Evolutionary conservation across 92 coral and sea anemone genomes (phyloP).

Genomic region (Anthopleura xanthogrammica): DNA sequence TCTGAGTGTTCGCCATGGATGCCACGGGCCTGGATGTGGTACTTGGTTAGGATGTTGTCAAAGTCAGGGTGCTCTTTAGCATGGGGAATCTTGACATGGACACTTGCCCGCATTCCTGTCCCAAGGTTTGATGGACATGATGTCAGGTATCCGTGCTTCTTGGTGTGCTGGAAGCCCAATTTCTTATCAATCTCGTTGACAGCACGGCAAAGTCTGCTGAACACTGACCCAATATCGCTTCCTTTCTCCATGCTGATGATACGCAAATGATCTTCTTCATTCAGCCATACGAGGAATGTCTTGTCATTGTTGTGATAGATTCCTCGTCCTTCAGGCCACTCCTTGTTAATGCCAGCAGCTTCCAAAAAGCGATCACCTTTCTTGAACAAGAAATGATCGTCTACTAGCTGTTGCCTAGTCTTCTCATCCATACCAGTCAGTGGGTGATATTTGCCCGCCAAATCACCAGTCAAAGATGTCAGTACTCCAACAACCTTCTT

Average conservation of each 20-base stretch:
- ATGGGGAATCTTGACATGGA: constrained; percentile 89
- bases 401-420: constrained; percentile 69
- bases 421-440: constrained; percentile 88
- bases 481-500: constrained; percentile 75
- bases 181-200: constrained; percentile 82
- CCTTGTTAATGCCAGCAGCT: constrained; percentile 68
- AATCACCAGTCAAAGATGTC: constrained; percentile 75
- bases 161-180: constrained; percentile 74
- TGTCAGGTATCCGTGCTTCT: constrained; percentile 74
- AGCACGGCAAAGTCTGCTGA: constrained; percentile 76
- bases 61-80: constrained; percentile 75
- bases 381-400: constrained; percentile 92
- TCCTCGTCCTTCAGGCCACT: constrained; percentile 96
- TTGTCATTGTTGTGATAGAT: constrained; percentile 87
- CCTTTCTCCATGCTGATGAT: constrained; percentile 94
- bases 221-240: constrained; percentile 67
- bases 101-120: constrained; percentile 96
- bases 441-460: constrained; percentile 80
- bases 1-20: constrained; percentile 93
- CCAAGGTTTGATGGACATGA: constrained; percentile 96
- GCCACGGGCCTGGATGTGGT: constrained; percentile 90
- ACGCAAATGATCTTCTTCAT: constrained; percentile 90
- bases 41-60: constrained; percentile 70
- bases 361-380: constrained; percentile 90
- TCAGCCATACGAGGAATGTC: constrained; percentile 90